A percentile compares a stretch with the other conserved stretches of the same genome.
Conservation (phyloP, 1,140 invertebrate species). For the Portunus trituberculatus region DNA sequence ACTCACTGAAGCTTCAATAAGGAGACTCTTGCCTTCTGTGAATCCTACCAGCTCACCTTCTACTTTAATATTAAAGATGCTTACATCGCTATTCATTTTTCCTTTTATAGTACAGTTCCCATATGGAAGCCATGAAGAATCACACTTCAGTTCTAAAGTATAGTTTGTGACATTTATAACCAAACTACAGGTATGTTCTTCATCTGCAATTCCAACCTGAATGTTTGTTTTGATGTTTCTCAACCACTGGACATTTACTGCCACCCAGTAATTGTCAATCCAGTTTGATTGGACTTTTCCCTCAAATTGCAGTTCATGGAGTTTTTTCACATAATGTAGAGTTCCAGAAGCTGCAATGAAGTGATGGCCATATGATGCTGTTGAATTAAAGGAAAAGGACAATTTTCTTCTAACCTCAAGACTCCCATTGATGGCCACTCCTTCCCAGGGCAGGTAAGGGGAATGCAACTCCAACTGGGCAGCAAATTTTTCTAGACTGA, state of each 20-base stretch:
- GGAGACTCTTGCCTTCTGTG: neutral
- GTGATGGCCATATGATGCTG: constrained; percentile 23
- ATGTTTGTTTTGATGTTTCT: constrained; percentile 25
- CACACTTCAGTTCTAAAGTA: neutral
- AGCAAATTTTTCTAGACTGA: constrained; percentile 46
- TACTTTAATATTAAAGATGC: neutral
- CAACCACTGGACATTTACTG: constrained; percentile 38
- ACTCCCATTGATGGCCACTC: constrained; percentile 4
- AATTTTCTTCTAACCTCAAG: constrained; percentile 42
- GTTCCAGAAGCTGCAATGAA: neutral
- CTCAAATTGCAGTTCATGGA: constrained; percentile 24
- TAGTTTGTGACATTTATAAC: neutral
- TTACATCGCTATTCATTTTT: neutral
- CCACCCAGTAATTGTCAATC: constrained; percentile 35
- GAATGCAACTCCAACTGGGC: constrained; percentile 11
- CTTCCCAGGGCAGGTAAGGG: constrained; percentile 23
- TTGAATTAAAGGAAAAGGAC: constrained; percentile 24
- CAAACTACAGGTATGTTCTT: constrained; percentile 47
- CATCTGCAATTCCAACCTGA: neutral
- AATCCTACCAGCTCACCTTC: constrained; percentile 16
- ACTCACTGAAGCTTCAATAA: neutral
- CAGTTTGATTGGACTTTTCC: constrained; percentile 52
- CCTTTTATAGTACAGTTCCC: constrained; percentile 42
- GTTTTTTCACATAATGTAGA: constrained; percentile 44
- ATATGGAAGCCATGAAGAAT: constrained; percentile 52